Percentiles rank a stretch among this genome's conserved stretches.
These are phyloP conservation scores for Mizuhopecten yessoensis DNA, from an alignment of 1,140 invertebrate species.

Conservation along the genomic window DNA sequence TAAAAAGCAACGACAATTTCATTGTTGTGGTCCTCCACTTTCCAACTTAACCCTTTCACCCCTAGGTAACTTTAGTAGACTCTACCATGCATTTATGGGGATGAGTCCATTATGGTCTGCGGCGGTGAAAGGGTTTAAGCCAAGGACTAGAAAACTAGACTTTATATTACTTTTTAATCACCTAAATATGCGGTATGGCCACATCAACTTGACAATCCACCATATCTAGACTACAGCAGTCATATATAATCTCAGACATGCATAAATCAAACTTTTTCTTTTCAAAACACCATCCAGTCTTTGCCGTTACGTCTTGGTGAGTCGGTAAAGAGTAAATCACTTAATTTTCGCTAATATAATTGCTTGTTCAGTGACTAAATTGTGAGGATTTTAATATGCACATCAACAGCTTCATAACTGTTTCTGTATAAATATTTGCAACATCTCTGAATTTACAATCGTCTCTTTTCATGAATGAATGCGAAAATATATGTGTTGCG, in stretches of 20 bases:
- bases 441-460: neutral
- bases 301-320: neutral
- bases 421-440: neutral
- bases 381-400: neutral
- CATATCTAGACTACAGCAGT: neutral
- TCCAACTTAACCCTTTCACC: too few species aligned
- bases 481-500: constrained; percentile 21
- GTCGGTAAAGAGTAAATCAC: neutral
- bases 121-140: too few species aligned
- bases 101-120: too few species aligned
- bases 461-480: constrained; percentile 6
- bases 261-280: neutral
- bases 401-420: neutral
- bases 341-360: neutral
- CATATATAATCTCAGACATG: neutral
- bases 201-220: neutral
- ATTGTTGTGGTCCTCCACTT: too few species aligned
- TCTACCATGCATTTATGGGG: too few species aligned
- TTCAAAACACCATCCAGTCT: neutral
- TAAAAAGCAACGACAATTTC: neutral
- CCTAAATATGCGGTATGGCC: neutral
- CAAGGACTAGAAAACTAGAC: neutral
- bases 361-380: neutral
- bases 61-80: too few species aligned
- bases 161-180: neutral